Percentiles rank a stretch among this genome's conserved stretches.
These are phyloP conservation scores for Rhyacichthys aspro DNA, from an alignment of 2,797 vertebrate species.

Conservation along the genomic window DNA sequence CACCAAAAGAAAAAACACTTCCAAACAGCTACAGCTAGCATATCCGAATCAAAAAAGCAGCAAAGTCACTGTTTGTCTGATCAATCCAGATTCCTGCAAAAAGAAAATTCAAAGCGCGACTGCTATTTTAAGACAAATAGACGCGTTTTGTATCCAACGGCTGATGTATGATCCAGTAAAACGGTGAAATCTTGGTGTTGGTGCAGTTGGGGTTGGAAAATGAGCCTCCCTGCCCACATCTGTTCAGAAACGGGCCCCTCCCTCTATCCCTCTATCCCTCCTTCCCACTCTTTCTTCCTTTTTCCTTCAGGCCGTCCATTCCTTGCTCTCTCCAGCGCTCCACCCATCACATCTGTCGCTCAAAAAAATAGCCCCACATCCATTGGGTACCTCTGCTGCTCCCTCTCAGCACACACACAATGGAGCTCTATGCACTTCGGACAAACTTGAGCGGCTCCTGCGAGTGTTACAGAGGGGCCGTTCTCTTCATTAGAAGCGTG, in stretches of 20 bases:
- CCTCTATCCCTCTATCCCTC: conserved; percentile 47
- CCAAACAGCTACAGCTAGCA: conserved; percentile 5
- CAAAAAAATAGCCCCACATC: conserved; percentile 36
- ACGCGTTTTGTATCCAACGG: conserved; percentile 1
- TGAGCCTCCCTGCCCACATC: conserved; percentile 66
- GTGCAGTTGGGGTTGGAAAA: conserved; percentile 48
- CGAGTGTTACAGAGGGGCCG: not conserved
- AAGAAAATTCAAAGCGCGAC: not conserved
- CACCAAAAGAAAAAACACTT: conserved; percentile 4
- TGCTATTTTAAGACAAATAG: not conserved
- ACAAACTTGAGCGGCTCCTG: not conserved
- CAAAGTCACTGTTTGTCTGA: not conserved
- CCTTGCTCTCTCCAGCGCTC: conserved; percentile 13
- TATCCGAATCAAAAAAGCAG: not conserved
- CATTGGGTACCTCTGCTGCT: conserved; percentile 22
- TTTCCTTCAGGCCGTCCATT: conserved; percentile 35
- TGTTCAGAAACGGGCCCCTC: conserved; percentile 62
- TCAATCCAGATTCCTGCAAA: not conserved
- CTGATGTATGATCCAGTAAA: conserved; percentile 27
- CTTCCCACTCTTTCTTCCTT: conserved; percentile 39
- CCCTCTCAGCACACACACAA: conserved; percentile 23
- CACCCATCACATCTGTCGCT: conserved; percentile 45
- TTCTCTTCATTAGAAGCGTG: conserved; percentile 1
- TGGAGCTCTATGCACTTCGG: conserved; percentile 19
- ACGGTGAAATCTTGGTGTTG: conserved; percentile 12